Evolutionary conservation across 2,113 vertebrate genomes (phyloP).

Genomic region (Mirza zaza): DNA sequence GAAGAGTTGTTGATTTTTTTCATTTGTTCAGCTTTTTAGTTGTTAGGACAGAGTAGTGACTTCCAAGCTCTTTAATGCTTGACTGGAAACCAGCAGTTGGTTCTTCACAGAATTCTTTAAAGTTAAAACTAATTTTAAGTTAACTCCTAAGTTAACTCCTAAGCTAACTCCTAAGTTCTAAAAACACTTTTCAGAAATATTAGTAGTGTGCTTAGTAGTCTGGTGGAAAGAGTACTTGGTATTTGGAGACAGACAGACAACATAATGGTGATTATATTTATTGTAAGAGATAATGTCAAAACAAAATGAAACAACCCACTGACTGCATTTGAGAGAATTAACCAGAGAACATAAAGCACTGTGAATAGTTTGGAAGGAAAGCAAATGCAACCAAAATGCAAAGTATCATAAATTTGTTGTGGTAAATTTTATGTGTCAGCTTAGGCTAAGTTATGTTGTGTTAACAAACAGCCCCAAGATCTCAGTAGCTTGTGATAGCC

Average conservation of each 20-base stretch:
- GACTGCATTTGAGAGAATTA: neutral
- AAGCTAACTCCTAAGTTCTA: neutral
- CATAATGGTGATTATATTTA: neutral
- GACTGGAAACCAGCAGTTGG: neutral
- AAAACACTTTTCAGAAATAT: neutral
- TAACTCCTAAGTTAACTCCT: too few species aligned
- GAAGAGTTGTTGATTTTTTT: neutral
- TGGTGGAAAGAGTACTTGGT: neutral
- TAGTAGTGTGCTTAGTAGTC: neutral
- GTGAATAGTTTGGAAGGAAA: neutral
- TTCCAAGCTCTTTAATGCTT: neutral
- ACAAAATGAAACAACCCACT: neutral
- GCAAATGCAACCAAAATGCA: neutral
- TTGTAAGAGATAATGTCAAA: neutral
- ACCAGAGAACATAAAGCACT: neutral
- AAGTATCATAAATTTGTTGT: neutral
- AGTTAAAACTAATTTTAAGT: neutral
- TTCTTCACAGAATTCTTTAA: neutral
- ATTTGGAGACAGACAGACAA: neutral
- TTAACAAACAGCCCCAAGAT: neutral
- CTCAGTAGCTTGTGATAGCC: neutral
- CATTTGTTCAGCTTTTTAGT: neutral
- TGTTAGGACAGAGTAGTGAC: neutral
- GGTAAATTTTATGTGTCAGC: neutral
- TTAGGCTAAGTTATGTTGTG: neutral